Conservation (phyloP, 2,888 invertebrate species). For the Thysanoteuthis rhombus region DNA sequence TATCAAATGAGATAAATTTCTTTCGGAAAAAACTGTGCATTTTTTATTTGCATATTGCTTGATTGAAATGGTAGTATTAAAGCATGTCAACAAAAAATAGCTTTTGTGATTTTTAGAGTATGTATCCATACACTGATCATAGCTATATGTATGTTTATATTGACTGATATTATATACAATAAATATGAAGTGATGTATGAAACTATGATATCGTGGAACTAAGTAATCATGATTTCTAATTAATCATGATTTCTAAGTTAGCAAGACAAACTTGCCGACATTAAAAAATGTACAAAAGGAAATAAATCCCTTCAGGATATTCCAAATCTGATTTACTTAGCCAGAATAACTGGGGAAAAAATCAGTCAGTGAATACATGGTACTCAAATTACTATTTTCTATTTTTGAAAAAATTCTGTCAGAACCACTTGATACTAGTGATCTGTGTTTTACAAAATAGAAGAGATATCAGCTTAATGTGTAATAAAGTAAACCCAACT, state of each 20-base stretch:
- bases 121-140: no score
- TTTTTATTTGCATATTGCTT: neutral
- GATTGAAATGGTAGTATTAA: neutral
- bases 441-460: neutral
- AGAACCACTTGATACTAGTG: neutral
- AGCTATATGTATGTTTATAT: neutral
- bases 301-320: neutral
- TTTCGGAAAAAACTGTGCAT: neutral
- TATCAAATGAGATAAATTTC: neutral
- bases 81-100: neutral
- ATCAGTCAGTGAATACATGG: neutral
- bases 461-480: neutral
- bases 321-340: neutral
- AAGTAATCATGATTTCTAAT: neutral
- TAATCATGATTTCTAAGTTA: neutral
- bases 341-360: neutral
- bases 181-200: neutral
- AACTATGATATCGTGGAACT: neutral
- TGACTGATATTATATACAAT: neutral
- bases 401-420: neutral
- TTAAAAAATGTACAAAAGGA: neutral
- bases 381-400: neutral
- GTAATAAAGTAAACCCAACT: neutral
- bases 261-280: neutral
- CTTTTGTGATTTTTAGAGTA: neutral